Evolutionary conservation across 2,888 invertebrate species (phyloP).

Genomic region (Spodoptera littoralis): DNA sequence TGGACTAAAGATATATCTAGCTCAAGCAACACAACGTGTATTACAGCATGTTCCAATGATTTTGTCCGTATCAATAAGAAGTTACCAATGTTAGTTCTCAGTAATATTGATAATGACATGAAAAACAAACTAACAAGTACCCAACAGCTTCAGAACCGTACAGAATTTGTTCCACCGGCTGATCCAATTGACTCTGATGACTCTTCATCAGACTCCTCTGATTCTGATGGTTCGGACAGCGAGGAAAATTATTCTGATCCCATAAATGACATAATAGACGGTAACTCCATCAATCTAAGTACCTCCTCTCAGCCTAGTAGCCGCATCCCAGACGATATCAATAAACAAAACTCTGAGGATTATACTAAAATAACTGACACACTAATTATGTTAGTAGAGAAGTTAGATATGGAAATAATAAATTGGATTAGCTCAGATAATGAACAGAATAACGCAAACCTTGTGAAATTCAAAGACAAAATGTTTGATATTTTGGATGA

Average conservation of each 20-base stretch:
- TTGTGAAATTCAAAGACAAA: slow-evolving; percentile 55
- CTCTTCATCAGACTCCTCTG: slow-evolving; percentile 34
- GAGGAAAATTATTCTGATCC: slow-evolving; percentile 19
- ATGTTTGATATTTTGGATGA: slow-evolving; percentile 62
- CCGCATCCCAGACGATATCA: slow-evolving; percentile 2
- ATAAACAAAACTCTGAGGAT: slow-evolving; percentile 12
- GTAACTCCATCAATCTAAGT: slow-evolving; percentile 57
- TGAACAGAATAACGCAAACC: slow-evolving; percentile 47
- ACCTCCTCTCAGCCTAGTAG: slow-evolving; percentile 50
- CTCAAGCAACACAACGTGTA: slow-evolving; percentile 70
- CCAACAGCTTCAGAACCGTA: slow-evolving; percentile 9
- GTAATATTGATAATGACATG: slow-evolving; percentile 54
- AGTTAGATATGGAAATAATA: slow-evolving; percentile 67
- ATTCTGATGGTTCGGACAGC: slow-evolving; percentile 30
- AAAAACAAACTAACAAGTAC: slow-evolving; percentile 11
- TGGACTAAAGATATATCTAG: slow-evolving; percentile 81
- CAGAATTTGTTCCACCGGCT: neutral
- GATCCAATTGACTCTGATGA: slow-evolving; percentile 4
- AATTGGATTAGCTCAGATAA: slow-evolving; percentile 66
- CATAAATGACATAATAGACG: slow-evolving; percentile 27
- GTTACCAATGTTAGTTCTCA: slow-evolving; percentile 71
- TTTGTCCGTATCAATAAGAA: slow-evolving; percentile 74
- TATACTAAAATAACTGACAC: slow-evolving; percentile 55
- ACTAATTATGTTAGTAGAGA: slow-evolving; percentile 59
- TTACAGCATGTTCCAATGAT: slow-evolving; percentile 69